Conservation (phyloP, 2,888 invertebrate species). For the Drosophila kambysellisi region DNA sequence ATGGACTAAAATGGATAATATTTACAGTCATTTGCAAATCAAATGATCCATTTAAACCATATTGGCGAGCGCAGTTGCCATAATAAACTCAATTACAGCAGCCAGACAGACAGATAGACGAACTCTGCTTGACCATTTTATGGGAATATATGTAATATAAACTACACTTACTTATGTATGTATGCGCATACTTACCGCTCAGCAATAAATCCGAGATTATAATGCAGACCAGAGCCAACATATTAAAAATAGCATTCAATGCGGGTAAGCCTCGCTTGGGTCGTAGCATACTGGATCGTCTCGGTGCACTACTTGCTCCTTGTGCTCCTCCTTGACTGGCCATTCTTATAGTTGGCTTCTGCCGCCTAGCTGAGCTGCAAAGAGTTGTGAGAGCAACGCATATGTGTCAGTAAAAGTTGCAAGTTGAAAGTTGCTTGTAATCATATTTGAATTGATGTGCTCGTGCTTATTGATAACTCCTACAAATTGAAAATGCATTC, state of each 20-base stretch:
- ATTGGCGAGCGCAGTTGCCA: constrained; percentile 62
- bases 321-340: constrained; percentile 25
- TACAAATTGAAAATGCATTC: constrained; percentile 57
- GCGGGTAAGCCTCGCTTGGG: constrained; percentile 65
- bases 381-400: constrained; percentile 29
- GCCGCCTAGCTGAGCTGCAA: constrained; percentile 47
- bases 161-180: constrained; percentile 26
- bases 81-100: constrained; percentile 56
- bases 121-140: constrained; percentile 14
- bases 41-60: constrained; percentile 72
- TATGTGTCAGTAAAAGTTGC: constrained; percentile 49
- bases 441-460: constrained; percentile 61
- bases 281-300: constrained; percentile 19
- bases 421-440: constrained; percentile 49
- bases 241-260: constrained; percentile 82
- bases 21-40: constrained; percentile 67
- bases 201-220: constrained; percentile 84
- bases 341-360: constrained; percentile 46
- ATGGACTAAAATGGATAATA: constrained; percentile 45
- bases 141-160: constrained; percentile 16
- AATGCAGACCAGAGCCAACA: constrained; percentile 83
- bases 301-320: constrained; percentile 12
- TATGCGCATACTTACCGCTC: constrained; percentile 82
- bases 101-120: constrained; percentile 7
- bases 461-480: constrained; percentile 67